Base-by-base conservation (phyloP, 1,140 invertebrate genomes). In the Phthorimaea operculella region DNA sequence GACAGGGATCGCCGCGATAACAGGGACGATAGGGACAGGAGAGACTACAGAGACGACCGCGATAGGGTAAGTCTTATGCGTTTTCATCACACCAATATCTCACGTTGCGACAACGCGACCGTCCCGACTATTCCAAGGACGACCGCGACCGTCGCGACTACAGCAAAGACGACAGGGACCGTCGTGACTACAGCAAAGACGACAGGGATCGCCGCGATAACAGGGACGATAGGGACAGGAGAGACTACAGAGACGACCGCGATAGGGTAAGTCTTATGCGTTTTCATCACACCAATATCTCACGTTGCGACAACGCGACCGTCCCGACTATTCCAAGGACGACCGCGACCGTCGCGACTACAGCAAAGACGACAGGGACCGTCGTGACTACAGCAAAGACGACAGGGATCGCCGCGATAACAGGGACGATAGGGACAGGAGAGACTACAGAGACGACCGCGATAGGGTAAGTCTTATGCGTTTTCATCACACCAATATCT, bases 121-220 rank as follows among this genome's bases (percentile, higher is more conserved):
- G 68, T 18, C 77, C 74, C 15, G 76, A 81, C 58, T 74, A 75
- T 45, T 76, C 72, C 48, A 28, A 57, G 34, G 53, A 54, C 18
- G 48, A 79, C 62, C 67, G 70, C 53, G 79, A 81, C 45, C 59
- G 68, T 18, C 77, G 75, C 15, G 76, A 81, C 58, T 74, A 75
- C 47, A 74, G 71, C 48, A 60, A 34, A 7, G 62, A 64, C 21
- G 59, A 68, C 17, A 51, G 61, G n/a, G 63, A 71, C 50, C 52
- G 64, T 1, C 59, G 58, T 33, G 59, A 57, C 33, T 57, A 74
- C 21, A 57, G 39, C 8, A 66, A 63, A 39, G 64, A 70, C 42
- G 49, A 63, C 51, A 53, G 56, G 28, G 66, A 65, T 14, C 42
- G 56, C 15, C 50, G 48, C 7, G 58, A 57, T 16, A 21, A 50